A percentile compares a stretch with the other conserved stretches of the same genome.
phyloP scores from a whole-genome alignment of 2,113 vertebrate genomes.

The Antechinus stuartii region DNA sequence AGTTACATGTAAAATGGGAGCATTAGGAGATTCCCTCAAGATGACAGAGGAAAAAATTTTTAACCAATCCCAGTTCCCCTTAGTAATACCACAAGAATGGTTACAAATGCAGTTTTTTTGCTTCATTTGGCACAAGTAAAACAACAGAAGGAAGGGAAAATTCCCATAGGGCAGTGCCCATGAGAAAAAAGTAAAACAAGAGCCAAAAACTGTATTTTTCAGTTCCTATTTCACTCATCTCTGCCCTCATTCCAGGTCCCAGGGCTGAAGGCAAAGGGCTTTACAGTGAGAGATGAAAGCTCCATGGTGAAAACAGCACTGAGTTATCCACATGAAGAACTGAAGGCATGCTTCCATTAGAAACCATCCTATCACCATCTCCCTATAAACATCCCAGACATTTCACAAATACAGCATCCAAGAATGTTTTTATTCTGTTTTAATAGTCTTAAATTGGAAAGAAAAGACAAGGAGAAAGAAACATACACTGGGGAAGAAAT shows the following conservation, averaged over 20 bases:
- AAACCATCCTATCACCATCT: not conserved
- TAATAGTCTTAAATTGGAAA: not conserved
- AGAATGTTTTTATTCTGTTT: not conserved
- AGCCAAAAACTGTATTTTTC: not conserved
- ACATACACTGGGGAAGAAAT: not conserved
- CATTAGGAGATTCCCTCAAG: not conserved
- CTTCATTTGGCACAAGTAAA: not conserved
- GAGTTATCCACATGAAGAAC: not conserved
- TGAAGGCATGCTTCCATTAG: not conserved
- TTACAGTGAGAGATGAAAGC: not conserved
- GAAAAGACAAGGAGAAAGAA: not conserved
- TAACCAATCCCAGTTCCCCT: not conserved
- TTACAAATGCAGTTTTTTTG: not conserved
- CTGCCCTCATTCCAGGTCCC: not conserved
- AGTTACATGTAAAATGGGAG: not conserved
- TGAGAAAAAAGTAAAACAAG: not conserved
- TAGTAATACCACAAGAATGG: not conserved
- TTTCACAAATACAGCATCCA: not conserved
- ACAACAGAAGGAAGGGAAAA: not conserved
- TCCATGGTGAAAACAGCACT: not conserved
- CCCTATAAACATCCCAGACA: not conserved
- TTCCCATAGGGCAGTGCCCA: not conserved
- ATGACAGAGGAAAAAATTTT: not conserved
- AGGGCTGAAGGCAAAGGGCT: not conserved
- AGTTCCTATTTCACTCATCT: not conserved